Conservation (phyloP, 2,888 invertebrate genomes). For the Nomada ruficornis region DNA sequence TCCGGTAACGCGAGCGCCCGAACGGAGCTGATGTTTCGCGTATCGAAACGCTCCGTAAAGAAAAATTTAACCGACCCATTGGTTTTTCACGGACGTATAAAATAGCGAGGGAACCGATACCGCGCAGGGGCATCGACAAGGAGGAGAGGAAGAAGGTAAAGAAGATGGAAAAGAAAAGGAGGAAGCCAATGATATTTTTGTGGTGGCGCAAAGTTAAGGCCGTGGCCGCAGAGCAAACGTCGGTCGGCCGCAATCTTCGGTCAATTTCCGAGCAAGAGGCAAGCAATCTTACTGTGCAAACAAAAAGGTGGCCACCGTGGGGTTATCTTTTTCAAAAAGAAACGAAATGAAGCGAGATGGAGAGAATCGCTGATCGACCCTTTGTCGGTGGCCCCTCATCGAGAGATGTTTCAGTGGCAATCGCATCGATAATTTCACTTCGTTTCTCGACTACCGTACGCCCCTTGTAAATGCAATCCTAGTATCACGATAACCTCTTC, state of each 20-base stretch:
- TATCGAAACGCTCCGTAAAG: too few relatives aligned
- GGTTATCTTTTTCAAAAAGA: conserved; percentile 70
- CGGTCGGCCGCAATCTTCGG: conserved; percentile 83
- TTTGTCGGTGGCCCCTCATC: conserved; percentile 77
- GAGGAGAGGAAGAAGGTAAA: conserved; percentile 25
- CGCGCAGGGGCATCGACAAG: conserved; percentile 29
- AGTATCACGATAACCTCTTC: conserved; percentile 46
- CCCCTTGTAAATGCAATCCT: conserved; percentile 62
- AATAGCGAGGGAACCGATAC: conserved; percentile 28
- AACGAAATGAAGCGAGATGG: conserved; percentile 62
- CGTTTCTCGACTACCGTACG: conserved; percentile 71
- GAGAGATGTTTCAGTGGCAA: conserved; percentile 79
- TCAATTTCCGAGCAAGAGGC: conserved; percentile 80
- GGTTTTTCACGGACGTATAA: conserved; percentile 39
- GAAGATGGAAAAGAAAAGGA: conserved; percentile 39
- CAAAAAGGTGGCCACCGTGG: conserved; percentile 78
- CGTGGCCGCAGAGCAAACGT: conserved; percentile 82
- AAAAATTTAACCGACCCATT: conserved; percentile 23
- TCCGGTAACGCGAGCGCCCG: too few relatives aligned
- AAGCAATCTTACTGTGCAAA: conserved; percentile 82
- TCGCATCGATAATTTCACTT: conserved; percentile 80
- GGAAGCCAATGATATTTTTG: conserved; percentile 79
- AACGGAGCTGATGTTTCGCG: too few relatives aligned
- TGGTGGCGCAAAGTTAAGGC: conserved; percentile 77
- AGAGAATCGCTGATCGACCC: conserved; percentile 76